Conservation (phyloP, 2,797 vertebrate species). For the Darevskia nairensis region DNA sequence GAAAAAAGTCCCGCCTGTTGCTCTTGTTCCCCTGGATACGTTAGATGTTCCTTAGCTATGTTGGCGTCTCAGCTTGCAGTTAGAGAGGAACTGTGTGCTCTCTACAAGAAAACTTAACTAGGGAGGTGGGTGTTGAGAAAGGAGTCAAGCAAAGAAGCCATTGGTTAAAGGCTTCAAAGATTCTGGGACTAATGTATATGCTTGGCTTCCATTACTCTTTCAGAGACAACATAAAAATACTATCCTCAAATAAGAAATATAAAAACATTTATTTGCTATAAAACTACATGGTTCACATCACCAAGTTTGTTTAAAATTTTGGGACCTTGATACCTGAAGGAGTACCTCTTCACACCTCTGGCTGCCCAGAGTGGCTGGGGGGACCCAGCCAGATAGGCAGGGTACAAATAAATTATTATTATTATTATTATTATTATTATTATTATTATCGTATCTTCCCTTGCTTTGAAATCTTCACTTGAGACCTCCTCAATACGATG, state of each 20-base stretch:
- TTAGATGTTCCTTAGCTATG: background rate
- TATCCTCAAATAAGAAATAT: slow-evolving; percentile 38
- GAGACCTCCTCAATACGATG: background rate
- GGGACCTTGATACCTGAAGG: background rate
- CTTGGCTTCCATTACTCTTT: background rate
- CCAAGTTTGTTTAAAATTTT: background rate
- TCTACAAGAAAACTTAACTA: too few relatives aligned
- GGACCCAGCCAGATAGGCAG: too few relatives aligned
- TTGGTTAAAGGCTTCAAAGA: background rate
- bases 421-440: too few relatives aligned
- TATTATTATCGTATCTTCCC: too few relatives aligned
- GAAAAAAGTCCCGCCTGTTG: background rate
- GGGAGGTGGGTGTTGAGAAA: too few relatives aligned
- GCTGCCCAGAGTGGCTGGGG: too few relatives aligned
- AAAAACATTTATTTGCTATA: slow-evolving; percentile 25
- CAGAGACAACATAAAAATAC: background rate
- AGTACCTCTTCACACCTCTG: too few relatives aligned
- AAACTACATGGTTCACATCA: background rate
- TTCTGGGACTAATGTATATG: too few relatives aligned
- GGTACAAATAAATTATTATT: too few relatives aligned
- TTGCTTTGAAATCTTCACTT: background rate
- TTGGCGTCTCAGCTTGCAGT: background rate
- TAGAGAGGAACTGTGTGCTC: background rate
- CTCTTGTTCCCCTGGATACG: slow-evolving; percentile 35
- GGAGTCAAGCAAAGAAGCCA: background rate